Evolutionary conservation across 1,140 invertebrate species (phyloP).

Genomic region (Orius laevigatus): DNA sequence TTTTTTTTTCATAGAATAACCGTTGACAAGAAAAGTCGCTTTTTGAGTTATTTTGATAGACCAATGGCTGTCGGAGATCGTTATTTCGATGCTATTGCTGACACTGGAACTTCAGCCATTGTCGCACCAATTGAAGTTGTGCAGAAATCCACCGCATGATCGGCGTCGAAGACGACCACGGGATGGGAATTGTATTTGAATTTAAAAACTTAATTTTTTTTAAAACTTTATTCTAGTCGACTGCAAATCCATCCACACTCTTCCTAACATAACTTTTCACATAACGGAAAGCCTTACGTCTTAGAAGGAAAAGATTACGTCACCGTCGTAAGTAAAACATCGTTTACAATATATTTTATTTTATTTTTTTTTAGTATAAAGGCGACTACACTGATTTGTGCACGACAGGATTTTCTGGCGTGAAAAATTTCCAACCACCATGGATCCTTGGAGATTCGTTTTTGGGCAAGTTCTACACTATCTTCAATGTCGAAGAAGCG

Average conservation of each 20-base stretch:
- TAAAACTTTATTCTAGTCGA: slow-evolving; percentile 1
- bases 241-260: neutral
- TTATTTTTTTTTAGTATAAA: neutral
- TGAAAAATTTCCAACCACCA: neutral
- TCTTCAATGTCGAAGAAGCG: slow-evolving; percentile 2
- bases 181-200: too few relatives aligned
- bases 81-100: slow-evolving; percentile 2
- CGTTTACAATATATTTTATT: neutral
- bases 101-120: slow-evolving; percentile 2
- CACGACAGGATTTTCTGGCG: slow-evolving; percentile 2
- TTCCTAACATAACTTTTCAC: slow-evolving; percentile 1
- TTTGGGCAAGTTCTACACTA: slow-evolving; percentile 8
- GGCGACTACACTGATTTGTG: neutral
- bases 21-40: neutral
- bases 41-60: slow-evolving; percentile 1
- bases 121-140: neutral
- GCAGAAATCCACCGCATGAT: neutral
- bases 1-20: slow-evolving; percentile 2
- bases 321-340: slow-evolving; percentile 1
- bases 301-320: slow-evolving; percentile 9
- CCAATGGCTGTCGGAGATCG: neutral
- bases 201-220: neutral
- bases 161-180: neutral
- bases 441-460: slow-evolving; percentile 10
- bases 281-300: slow-evolving; percentile 5